Evolutionary conservation across 2,113 vertebrate species (phyloP).

Genomic region (Saccopteryx leptura): DNA sequence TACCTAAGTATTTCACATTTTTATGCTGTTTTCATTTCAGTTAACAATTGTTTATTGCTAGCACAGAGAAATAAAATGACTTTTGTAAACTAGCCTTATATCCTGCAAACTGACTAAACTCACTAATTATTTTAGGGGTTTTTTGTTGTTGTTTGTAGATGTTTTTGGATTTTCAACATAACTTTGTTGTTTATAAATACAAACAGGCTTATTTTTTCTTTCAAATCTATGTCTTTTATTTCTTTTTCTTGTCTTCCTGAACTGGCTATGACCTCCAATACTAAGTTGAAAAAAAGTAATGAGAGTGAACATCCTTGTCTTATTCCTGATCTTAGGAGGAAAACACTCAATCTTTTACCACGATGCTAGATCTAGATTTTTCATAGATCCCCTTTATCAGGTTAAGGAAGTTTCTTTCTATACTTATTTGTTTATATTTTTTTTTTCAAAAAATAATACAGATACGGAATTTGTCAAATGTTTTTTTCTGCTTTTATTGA

Average conservation of each 20-base stretch:
- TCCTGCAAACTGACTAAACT: neutral
- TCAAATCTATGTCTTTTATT: slow-evolving; percentile 10
- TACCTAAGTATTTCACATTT: slow-evolving; percentile 14
- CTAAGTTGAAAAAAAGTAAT: too few species aligned
- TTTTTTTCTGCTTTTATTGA: neutral
- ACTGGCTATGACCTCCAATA: neutral
- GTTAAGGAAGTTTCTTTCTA: slow-evolving; percentile 23
- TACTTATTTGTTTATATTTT: neutral
- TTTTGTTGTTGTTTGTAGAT: neutral
- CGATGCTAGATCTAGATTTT: slow-evolving; percentile 11
- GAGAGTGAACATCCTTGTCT: too few species aligned
- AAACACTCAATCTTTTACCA: too few species aligned
- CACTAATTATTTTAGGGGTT: neutral
- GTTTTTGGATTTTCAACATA: neutral
- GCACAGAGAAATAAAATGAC: neutral
- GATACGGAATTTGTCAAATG: neutral
- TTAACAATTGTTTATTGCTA: neutral
- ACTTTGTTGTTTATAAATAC: neutral
- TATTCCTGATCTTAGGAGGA: too few species aligned
- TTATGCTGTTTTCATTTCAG: slow-evolving; percentile 21
- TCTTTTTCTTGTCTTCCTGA: neutral
- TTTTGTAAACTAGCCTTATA: slow-evolving; percentile 3
- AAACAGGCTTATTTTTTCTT: neutral
- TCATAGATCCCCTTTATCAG: slow-evolving; percentile 15
- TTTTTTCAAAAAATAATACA: neutral